Evolutionary conservation across 1,140 invertebrate species (phyloP).

Genomic region (Phocides pigmalion): DNA sequence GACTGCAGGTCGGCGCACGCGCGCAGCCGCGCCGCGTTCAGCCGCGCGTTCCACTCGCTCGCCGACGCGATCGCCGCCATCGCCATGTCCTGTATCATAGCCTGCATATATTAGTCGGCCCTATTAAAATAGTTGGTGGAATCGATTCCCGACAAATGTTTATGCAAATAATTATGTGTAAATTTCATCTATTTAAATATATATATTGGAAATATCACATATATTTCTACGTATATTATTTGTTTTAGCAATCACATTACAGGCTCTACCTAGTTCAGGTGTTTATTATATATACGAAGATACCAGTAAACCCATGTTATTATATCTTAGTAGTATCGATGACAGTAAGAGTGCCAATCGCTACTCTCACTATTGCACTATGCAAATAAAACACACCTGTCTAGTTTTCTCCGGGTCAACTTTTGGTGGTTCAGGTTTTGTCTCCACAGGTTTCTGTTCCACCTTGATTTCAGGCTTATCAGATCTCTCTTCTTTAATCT

Average conservation of each 20-base stretch:
- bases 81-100: constrained; percentile 86
- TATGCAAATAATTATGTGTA: too few species aligned
- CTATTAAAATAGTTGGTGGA: too few species aligned
- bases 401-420: constrained; percentile 71
- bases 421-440: constrained; percentile 67
- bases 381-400: constrained; percentile 54
- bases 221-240: too few species aligned
- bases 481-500: constrained; percentile 60
- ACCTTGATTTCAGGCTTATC: constrained; percentile 54
- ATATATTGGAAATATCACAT: too few species aligned
- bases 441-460: constrained; percentile 49
- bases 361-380: neutral
- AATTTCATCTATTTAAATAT: too few species aligned
- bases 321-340: too few species aligned
- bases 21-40: constrained; percentile 88
- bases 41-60: constrained; percentile 93
- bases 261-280: too few species aligned
- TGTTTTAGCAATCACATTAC: too few species aligned
- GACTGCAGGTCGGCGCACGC: constrained; percentile 90
- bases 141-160: too few species aligned
- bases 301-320: too few species aligned
- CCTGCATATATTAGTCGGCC: too few species aligned
- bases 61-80: constrained; percentile 94
- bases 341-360: neutral
- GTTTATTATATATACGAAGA: too few species aligned